Evolutionary conservation across 92 coral and sea anemone genomes (phyloP).

Genomic region (Siderastrea radians): DNA sequence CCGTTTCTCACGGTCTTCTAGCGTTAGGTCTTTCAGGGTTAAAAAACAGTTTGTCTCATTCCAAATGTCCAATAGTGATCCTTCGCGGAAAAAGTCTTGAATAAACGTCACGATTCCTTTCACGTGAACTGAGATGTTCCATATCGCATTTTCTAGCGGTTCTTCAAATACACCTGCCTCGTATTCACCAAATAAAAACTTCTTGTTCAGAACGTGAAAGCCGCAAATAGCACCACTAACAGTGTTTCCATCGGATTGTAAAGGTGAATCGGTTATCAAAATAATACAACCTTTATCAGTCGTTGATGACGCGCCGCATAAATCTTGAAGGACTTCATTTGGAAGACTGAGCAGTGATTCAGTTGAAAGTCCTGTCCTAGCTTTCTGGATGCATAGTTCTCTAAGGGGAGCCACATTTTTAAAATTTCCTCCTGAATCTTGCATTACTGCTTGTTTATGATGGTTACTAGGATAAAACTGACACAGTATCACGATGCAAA

Average conservation of each 20-base stretch:
- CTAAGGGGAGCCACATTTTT: conserved; percentile 4
- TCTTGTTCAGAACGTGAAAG: neutral
- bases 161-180: conserved; percentile 6
- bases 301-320: neutral
- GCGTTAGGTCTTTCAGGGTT: neutral
- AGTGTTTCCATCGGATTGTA: conserved; percentile 9
- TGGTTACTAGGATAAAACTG: neutral
- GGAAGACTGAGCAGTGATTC: conserved; percentile 15
- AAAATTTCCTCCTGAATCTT: neutral
- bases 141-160: conserved; percentile 10
- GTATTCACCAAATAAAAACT: conserved; percentile 32
- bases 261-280: conserved; percentile 17
- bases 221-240: conserved; percentile 30
- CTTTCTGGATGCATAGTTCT: conserved; percentile 4
- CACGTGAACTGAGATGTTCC: conserved; percentile 11
- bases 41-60: neutral
- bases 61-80: neutral
- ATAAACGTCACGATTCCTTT: conserved; percentile 7
- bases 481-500: neutral
- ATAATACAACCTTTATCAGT: neutral
- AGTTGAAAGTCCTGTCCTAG: conserved; percentile 7
- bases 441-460: neutral
- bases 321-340: conserved; percentile 13
- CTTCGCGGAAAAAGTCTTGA: neutral
- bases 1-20: neutral